Base-by-base conservation (phyloP, 2,888 invertebrate species). In the Noctua janthina region DNA sequence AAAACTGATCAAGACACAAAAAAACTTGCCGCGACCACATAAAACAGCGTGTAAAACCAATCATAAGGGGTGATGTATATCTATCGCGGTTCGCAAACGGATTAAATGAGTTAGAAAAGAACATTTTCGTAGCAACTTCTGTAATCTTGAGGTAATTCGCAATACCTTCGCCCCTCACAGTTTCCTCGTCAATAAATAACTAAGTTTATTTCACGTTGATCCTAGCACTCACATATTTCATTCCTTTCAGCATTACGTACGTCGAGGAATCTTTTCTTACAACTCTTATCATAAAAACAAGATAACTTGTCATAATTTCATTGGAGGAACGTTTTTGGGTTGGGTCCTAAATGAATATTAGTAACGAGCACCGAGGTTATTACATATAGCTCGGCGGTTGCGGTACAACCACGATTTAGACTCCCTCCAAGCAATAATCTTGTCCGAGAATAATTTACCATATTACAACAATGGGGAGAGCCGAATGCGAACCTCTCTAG, bases 211-310 rank as follows among this genome's bases (percentile, higher is more conserved):
- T 89, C 89, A 89, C 86, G 90, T 90, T 89, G 91, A 92, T 92
- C 89, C 89, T 83, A 87, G 84, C 86, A 87, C 86, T 86, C 91
- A 91, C 92, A 93, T 92, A 92, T 92, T 92, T 92, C 91, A 92
- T 91, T 90, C 87, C 87, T 88, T 89, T 89, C 83, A 87, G 88
- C 88, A 88, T 92, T 90, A 90, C 85, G 73, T 90, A 90, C 86
- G 73, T 69, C 68, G 81, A 82, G 87, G 85, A 87, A 92, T 91
- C 90, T 89, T 91, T 92, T 87, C 89, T 88, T 89, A 89, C 87
- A 87, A 85, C 83, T 81, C 85, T 83, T 81, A 88, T 90, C 90
- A 90, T 92, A 91, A 91, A 91, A 89, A 88, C 76, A 81, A 86
- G 86, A 90, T 91, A 88, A 87, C 84, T 89, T 78, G 84, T 90